Evolutionary conservation across 1,140 invertebrate genomes (phyloP).

Genomic region (Thaumatotibia leucotreta): DNA sequence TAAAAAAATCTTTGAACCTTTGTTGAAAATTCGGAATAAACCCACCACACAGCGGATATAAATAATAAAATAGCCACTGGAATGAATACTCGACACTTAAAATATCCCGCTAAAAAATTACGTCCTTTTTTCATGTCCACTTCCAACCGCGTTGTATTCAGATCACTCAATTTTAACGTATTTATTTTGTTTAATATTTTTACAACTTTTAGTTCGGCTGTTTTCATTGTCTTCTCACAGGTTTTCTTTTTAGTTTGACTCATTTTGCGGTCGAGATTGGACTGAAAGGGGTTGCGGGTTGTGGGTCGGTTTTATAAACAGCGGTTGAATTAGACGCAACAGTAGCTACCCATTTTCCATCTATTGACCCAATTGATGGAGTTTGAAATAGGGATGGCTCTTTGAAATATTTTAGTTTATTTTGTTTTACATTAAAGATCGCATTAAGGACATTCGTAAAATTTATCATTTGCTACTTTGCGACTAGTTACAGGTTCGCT

Average conservation of each 20-base stretch:
- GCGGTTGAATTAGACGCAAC: background rate
- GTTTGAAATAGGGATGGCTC: background rate
- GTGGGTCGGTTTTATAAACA: slow-evolving; percentile 37
- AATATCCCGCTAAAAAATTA: background rate
- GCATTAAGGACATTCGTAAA: too few species aligned
- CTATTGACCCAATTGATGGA: background rate
- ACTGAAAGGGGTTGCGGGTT: slow-evolving; percentile 34
- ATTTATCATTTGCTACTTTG: too few species aligned
- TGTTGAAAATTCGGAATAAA: slow-evolving; percentile 16
- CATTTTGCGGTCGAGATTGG: slow-evolving; percentile 24
- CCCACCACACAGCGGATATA: slow-evolving; percentile 13
- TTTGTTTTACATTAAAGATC: too few species aligned
- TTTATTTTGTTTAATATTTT: slow-evolving; percentile 58
- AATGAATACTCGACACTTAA: slow-evolving; percentile 2
- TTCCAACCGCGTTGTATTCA: slow-evolving; percentile 37
- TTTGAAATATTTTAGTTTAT: background rate
- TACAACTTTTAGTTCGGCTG: slow-evolving; percentile 45
- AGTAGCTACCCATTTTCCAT: background rate
- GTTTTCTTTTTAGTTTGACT: slow-evolving; percentile 30
- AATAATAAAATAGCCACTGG: slow-evolving; percentile 17
- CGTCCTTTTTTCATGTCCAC: slow-evolving; percentile 19
- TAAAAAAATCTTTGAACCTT: slow-evolving; percentile 29
- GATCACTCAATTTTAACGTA: slow-evolving; percentile 40
- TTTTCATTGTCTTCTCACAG: slow-evolving; percentile 56
- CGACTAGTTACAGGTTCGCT: too few species aligned